phyloP scores from a whole-genome alignment of 2,113 vertebrate species.

The Steatornis caripensis region DNA sequence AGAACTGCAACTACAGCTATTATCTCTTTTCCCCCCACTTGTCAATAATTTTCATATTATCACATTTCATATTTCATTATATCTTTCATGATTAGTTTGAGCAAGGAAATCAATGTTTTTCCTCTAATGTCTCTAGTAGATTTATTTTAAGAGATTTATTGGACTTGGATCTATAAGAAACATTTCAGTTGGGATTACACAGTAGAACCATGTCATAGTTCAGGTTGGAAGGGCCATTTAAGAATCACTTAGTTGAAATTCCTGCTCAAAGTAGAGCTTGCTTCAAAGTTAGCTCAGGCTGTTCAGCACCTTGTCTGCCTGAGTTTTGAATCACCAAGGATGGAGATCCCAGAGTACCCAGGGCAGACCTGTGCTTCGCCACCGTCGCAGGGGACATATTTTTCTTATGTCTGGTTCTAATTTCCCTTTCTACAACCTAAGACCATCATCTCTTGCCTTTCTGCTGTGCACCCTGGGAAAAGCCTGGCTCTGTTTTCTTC shows the following conservation, averaged over 20 bases:
- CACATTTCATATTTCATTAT: no score
- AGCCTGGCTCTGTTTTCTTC: not conserved
- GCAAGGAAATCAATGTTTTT: not conserved
- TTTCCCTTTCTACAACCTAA: not conserved
- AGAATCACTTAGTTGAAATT: not conserved
- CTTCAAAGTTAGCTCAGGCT: not conserved
- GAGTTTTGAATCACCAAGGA: not conserved
- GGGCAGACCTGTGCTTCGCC: not conserved
- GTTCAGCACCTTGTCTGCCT: not conserved
- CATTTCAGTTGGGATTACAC: not conserved
- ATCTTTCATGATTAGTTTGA: not conserved
- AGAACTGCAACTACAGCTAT: not conserved
- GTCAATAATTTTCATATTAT: not conserved
- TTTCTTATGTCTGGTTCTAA: not conserved
- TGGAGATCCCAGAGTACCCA: not conserved
- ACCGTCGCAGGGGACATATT: not conserved
- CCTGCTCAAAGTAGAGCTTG: not conserved
- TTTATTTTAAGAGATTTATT: not conserved
- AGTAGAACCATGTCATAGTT: not conserved
- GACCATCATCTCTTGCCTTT: not conserved
- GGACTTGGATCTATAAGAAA: not conserved
- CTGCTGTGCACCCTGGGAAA: not conserved
- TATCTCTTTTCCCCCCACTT: not conserved
- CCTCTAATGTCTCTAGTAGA: not conserved
- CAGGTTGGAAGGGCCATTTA: not conserved